Base-by-base conservation (phyloP, 2,888 invertebrate species). In the Tipula vernalis region DNA sequence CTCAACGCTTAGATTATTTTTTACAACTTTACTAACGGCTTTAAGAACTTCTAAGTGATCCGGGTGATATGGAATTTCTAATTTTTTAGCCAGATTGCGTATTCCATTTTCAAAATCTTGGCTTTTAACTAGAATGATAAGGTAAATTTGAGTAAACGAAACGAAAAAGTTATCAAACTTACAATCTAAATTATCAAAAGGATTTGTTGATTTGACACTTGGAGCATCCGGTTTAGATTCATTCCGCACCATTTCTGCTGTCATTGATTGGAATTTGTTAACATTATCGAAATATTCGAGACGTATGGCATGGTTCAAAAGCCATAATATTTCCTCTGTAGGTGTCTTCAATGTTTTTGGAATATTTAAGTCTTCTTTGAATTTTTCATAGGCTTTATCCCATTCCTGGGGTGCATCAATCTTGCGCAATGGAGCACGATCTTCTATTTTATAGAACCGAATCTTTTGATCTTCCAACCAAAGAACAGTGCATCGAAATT, bases 381-480 rank as follows among this genome's bases (percentile, higher is more conserved):
- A 98, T 89, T 94, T 93, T 41, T 93, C 91, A 90, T 95, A 97
- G 0, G 94, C 93, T 87, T 93, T 92, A 57, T 93, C 92, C 98
- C 98, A 98, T 86, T 93, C 91, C 2, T 91, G 89, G 12, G 94
- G 93, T 47, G 93, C 92, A 3, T 93, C 93, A 1, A 95, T 93
- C 88, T 95, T 94, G 83, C 96, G 93, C n/a, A 99, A 91, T 0
- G 92, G 93, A 88, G 93, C 94, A 12, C 97, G 93, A 88, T 97
- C 96, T 90, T 97, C 96, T 87, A 97, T 95, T 90, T 95, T 95
- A 89, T 97, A 97, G 88, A 95, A 95, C 12, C 98, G 94, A 88
- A 99, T 97, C 92, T 97, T 97, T 91, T 98, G 97, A 90, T 98
- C 97, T 91, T 99, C 99, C 87, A 99, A 90, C 99, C 98, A 99